A percentile compares a stretch with the other conserved stretches of the same genome.
phyloP scores from a whole-genome alignment of 2,797 vertebrate genomes.

The Poecilia wingei region DNA sequence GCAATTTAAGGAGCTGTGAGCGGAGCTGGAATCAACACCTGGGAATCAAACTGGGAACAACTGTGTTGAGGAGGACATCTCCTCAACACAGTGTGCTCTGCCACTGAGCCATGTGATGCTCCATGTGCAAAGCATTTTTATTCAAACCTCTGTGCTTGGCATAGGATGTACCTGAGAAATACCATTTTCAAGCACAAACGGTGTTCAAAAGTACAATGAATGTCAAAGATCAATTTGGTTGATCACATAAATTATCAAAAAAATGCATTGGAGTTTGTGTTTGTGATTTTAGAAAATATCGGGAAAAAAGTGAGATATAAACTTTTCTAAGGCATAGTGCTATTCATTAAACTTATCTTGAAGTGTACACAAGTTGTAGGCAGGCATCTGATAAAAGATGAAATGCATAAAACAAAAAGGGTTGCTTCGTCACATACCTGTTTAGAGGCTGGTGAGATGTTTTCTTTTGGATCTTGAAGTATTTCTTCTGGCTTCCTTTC shows the following conservation, averaged over 20 bases:
- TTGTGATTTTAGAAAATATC: neutral
- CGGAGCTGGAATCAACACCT: neutral
- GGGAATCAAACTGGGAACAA: neutral
- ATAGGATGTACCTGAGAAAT: neutral
- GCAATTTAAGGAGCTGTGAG: neutral
- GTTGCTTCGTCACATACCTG: neutral
- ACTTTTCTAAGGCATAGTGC: neutral
- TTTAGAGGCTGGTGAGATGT: slow-evolving; percentile 24
- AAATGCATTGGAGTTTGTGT: neutral
- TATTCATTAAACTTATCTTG: neutral
- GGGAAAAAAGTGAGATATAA: neutral
- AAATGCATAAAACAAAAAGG: neutral
- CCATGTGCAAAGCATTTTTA: neutral
- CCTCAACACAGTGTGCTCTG: too few species aligned
- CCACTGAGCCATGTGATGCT: neutral
- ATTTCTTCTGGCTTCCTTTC: slow-evolving; percentile 65
- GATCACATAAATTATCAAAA: neutral
- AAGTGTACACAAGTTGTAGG: neutral
- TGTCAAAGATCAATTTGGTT: neutral
- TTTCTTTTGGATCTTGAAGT: slow-evolving; percentile 45
- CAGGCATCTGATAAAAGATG: neutral
- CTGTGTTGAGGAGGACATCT: neutral
- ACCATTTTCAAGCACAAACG: neutral
- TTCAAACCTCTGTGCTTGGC: neutral
- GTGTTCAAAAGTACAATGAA: neutral